Conservation (phyloP, 1,140 invertebrate genomes). For the Drosophila ironensis region DNA sequence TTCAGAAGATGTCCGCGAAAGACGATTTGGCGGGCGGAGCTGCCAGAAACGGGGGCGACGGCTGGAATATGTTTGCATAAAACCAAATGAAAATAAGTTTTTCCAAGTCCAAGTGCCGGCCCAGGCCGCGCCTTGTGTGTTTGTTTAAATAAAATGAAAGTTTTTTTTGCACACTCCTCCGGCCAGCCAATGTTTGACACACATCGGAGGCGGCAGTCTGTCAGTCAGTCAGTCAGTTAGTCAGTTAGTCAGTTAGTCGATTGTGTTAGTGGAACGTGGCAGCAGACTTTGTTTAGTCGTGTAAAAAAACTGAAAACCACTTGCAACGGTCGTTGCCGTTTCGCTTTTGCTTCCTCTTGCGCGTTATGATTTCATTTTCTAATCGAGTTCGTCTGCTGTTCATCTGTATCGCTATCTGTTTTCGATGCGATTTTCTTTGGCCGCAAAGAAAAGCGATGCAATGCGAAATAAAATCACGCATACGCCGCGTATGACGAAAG, state of each 20-base stretch:
- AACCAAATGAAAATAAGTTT: slow-evolving; percentile 77
- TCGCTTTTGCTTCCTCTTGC: slow-evolving; percentile 31
- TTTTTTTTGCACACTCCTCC: slow-evolving; percentile 51
- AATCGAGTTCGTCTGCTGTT: slow-evolving; percentile 54
- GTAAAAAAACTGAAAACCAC: neutral
- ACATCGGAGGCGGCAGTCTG: slow-evolving; percentile 57
- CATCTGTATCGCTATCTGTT: too few relatives aligned
- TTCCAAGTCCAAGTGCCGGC: slow-evolving; percentile 56
- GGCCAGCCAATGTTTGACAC: slow-evolving; percentile 72
- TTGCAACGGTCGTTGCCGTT: slow-evolving; percentile 74
- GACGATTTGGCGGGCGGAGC: neutral
- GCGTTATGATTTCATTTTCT: slow-evolving; percentile 72
- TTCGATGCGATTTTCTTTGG: slow-evolving; percentile 49
- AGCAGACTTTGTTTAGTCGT: slow-evolving; percentile 64
- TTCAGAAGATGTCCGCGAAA: slow-evolving; percentile 2
- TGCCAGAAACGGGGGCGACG: neutral
- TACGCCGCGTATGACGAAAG: slow-evolving; percentile 70
- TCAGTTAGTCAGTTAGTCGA: slow-evolving; percentile 25
- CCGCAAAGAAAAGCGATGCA: slow-evolving; percentile 37
- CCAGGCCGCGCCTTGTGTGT: slow-evolving; percentile 71
- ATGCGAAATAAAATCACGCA: slow-evolving; percentile 67
- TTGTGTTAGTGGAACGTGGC: slow-evolving; percentile 44
- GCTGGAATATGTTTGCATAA: slow-evolving; percentile 57
- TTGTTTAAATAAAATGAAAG: slow-evolving; percentile 80
- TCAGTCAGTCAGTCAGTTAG: slow-evolving; percentile 26